Base-by-base conservation (phyloP, 2,113 vertebrate genomes). In the Brienomyrus brachyistius region DNA sequence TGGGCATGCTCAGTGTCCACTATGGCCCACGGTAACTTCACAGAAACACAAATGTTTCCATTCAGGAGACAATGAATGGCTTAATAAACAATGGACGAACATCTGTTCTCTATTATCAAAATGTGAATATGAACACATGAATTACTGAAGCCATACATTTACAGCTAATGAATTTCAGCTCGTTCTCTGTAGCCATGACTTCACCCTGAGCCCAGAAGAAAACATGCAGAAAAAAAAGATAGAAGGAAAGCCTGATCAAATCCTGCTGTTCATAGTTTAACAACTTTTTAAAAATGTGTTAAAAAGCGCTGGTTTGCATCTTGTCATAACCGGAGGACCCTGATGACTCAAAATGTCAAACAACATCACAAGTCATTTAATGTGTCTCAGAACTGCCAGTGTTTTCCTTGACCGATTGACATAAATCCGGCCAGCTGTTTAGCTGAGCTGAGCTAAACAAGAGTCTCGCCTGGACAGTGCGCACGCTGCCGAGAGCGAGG, bases 81-180 rank as follows among this genome's bases (percentile, higher is more conserved):
- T 84, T 84, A 84, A 84, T 84, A 84, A 84, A 84, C 45, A 23
- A 84, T 47, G 82, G 82, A n/a, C 9, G 21, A 84, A 27, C 82
- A 84, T 84, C 82, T 84, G 82, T 48, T 48, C 8, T 48, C 82
- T 11, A 40, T 86, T 52, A 52, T 86, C n/a, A 52, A 7, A n/a
- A 84, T 84, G 82, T 84, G 82, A 86, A 52, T 86, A 86, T 86
- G 85, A 86, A 86, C 21, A 86, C 47, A 86, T 86, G 85, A 86
- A 52, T 51, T 23, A 51, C 85, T 2, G 27, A 86, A 86, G 50
- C 50, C 10, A 40, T 35, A 52, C 48, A 52, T 88, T 88, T 45
- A 87, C 51, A 21, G 86, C 27, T 51, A 51, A 52, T 87, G 52
- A 88, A 56, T 62, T 2, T 88, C 15, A 35, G 31, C 17, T 35